Evolutionary conservation across 2,888 invertebrate genomes (phyloP).

Genomic region (Eilema sororculum): DNA sequence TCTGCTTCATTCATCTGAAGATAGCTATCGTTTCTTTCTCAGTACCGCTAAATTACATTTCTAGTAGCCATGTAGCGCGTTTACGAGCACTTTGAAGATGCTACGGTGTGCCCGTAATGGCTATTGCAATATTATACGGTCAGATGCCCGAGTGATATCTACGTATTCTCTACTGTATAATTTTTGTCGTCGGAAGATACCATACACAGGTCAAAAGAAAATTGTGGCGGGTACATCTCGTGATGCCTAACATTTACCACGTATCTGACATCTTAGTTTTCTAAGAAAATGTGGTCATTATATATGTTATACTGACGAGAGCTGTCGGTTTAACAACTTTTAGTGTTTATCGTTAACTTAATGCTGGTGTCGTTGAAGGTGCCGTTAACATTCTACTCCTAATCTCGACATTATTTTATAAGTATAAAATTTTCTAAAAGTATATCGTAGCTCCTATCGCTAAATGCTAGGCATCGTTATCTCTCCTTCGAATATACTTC

Average conservation of each 20-base stretch:
- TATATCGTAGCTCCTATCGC: constrained; percentile 15
- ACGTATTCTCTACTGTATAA: constrained; percentile 80
- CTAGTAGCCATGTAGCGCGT: constrained; percentile 84
- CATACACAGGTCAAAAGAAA: constrained; percentile 77
- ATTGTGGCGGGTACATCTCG: constrained; percentile 69
- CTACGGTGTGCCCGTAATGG: constrained; percentile 82
- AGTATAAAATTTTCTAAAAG: constrained; percentile 10
- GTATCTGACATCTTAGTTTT: constrained; percentile 75
- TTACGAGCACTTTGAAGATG: constrained; percentile 85
- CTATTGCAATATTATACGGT: constrained; percentile 84
- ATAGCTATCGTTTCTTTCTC: constrained; percentile 82
- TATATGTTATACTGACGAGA: constrained; percentile 50
- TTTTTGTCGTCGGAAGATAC: constrained; percentile 77
- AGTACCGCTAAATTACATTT: constrained; percentile 86
- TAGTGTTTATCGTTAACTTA: constrained; percentile 58
- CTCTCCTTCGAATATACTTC: constrained; percentile 38
- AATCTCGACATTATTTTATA: constrained; percentile 22
- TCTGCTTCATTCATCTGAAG: constrained; percentile 79
- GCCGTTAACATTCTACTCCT: constrained; percentile 51
- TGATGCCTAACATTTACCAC: constrained; percentile 72
- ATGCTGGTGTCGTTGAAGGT: constrained; percentile 51
- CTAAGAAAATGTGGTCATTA: constrained; percentile 70
- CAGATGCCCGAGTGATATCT: constrained; percentile 81
- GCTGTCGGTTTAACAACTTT: constrained; percentile 58
- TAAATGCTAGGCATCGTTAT: constrained; percentile 25